These are phyloP conservation scores for Epicauta chinensis DNA, from an alignment of 1,140 invertebrate genomes.

Conservation along the genomic window DNA sequence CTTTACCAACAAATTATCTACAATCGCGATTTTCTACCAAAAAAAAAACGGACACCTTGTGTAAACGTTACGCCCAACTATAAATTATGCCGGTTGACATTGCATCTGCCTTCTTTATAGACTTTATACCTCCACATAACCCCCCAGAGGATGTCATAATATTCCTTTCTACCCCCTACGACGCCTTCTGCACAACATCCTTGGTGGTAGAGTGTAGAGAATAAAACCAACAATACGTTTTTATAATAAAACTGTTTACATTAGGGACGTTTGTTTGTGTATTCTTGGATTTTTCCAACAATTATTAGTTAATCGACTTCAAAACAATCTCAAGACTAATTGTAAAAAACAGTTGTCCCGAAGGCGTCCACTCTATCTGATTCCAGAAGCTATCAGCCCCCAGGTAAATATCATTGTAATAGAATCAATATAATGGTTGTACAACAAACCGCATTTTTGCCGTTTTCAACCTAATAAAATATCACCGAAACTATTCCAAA, in stretches of 20 bases:
- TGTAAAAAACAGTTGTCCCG: too few relatives aligned
- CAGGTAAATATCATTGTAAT: background rate
- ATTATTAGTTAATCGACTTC: too few relatives aligned
- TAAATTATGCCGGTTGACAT: conserved; percentile 30
- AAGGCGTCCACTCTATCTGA: too few relatives aligned
- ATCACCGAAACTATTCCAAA: conserved; percentile 18
- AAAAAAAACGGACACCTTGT: conserved; percentile 14
- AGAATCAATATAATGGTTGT: conserved; percentile 2
- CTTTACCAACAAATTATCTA: too few relatives aligned
- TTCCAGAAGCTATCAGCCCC: background rate
- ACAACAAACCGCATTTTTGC: conserved; percentile 22
- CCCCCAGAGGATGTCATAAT: conserved; percentile 37
- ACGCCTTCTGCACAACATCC: conserved; percentile 25
- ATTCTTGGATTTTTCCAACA: too few relatives aligned
- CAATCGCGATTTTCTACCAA: conserved; percentile 24
- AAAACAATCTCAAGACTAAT: too few relatives aligned
- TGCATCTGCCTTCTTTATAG: conserved; percentile 27
- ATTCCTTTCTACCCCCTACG: conserved; percentile 35
- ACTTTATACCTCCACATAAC: conserved; percentile 18
- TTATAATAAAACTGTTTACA: background rate
- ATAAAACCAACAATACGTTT: background rate
- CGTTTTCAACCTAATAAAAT: conserved; percentile 25
- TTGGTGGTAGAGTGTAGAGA: conserved; percentile 31
- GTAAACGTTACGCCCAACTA: conserved; percentile 28
- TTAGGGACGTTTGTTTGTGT: background rate